Percentiles rank a stretch among this genome's conserved stretches.
Evolutionary conservation across 1,140 invertebrate genomes (phyloP).

Genomic region (Diachasma alloeum): DNA sequence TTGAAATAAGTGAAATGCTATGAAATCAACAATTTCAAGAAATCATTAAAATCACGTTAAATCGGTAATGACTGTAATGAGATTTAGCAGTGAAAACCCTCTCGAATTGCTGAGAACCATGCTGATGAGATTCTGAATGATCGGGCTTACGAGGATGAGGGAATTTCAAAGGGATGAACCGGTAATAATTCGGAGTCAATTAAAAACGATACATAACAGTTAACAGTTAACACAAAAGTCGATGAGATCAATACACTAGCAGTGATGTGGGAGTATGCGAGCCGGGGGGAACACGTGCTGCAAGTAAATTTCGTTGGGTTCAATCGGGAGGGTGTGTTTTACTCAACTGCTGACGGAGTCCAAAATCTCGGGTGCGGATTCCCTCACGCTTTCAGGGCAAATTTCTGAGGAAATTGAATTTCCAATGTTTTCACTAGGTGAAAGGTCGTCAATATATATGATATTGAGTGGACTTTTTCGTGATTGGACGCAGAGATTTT

Average conservation of each 20-base stretch:
- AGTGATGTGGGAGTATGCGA: neutral
- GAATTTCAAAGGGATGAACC: too few relatives aligned
- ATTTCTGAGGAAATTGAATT: neutral
- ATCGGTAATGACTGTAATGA: too few relatives aligned
- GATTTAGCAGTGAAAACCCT: too few relatives aligned
- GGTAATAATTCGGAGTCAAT: neutral
- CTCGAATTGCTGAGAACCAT: too few relatives aligned
- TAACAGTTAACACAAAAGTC: neutral
- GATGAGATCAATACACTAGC: neutral
- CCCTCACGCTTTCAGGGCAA: neutral
- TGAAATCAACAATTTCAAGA: too few relatives aligned
- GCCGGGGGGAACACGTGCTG: neutral
- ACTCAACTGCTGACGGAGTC: neutral
- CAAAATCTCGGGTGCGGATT: neutral
- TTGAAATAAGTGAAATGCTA: too few relatives aligned
- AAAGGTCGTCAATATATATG: neutral
- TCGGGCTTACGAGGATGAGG: too few relatives aligned
- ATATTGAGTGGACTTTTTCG: neutral
- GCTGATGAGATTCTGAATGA: too few relatives aligned
- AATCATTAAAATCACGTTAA: too few relatives aligned
- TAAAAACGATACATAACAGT: neutral
- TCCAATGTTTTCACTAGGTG: neutral
- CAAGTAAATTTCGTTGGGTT: neutral
- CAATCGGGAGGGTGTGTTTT: neutral
- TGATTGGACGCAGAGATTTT: neutral